phyloP scores from a whole-genome alignment of 2,888 invertebrate species.

The Cyrtodaria siliqua region DNA sequence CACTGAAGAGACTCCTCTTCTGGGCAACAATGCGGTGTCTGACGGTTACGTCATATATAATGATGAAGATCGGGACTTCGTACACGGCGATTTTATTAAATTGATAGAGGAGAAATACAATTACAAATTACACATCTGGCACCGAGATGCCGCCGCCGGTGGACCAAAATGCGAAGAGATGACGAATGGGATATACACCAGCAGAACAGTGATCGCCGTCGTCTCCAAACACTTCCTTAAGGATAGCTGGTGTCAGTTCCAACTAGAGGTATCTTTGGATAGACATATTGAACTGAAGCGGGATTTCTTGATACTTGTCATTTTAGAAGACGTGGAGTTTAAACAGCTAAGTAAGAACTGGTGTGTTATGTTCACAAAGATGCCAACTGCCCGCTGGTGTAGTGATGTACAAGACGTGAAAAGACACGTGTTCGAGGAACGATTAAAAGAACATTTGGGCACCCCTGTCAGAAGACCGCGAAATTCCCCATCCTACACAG shows the following conservation, averaged over 20 bases:
- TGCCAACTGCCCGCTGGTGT: slow-evolving; percentile 26
- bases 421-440: neutral
- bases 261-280: slow-evolving; percentile 37
- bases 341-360: slow-evolving; percentile 13
- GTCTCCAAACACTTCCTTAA: slow-evolving; percentile 52
- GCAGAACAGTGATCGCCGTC: slow-evolving; percentile 39
- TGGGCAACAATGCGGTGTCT: neutral
- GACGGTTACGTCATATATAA: slow-evolving; percentile 27
- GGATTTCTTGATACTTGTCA: slow-evolving; percentile 35
- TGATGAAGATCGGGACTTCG: slow-evolving; percentile 11
- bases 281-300: slow-evolving; percentile 19
- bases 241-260: slow-evolving; percentile 59
- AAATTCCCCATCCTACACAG: too few relatives aligned
- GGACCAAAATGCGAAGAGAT: slow-evolving; percentile 38
- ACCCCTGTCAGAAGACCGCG: too few relatives aligned
- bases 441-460: too few relatives aligned
- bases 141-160: slow-evolving; percentile 11
- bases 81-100: neutral
- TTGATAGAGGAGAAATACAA: slow-evolving; percentile 14
- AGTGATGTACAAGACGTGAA: slow-evolving; percentile 7
- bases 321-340: slow-evolving; percentile 31
- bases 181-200: slow-evolving; percentile 39
- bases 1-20: neutral
- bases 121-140: slow-evolving; percentile 23
- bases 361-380: slow-evolving; percentile 34